Evolutionary conservation across 2,797 vertebrate genomes (phyloP).

Genomic region (Falco cherrug): DNA sequence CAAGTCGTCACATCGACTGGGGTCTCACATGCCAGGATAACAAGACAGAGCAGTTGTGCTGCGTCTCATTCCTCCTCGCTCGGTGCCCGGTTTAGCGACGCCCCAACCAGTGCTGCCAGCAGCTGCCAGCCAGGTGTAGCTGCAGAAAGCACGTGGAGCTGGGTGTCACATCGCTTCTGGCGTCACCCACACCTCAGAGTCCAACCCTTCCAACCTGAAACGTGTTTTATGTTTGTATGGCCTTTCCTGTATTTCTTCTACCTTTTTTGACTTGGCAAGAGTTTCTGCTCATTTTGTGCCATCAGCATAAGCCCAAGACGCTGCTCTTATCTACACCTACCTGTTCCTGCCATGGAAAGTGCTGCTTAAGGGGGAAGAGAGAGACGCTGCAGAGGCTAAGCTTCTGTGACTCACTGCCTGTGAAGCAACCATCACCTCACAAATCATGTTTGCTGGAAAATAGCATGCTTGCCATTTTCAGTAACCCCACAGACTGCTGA

Average conservation of each 20-base stretch:
- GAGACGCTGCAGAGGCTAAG: background rate
- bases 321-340: background rate
- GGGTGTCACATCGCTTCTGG: background rate
- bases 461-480: background rate
- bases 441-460: background rate
- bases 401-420: background rate
- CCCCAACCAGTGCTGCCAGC: background rate
- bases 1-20: background rate
- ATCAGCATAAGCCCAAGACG: background rate
- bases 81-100: background rate
- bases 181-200: background rate
- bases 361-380: background rate
- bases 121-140: background rate
- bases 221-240: background rate
- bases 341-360: background rate
- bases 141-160: background rate
- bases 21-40: background rate
- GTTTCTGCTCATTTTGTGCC: background rate
- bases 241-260: background rate
- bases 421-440: background rate
- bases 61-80: background rate
- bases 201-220: background rate
- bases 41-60: background rate
- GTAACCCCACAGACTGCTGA: background rate
- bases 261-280: background rate